Conservation (phyloP, 2,113 vertebrate genomes). For the Labeo catla region DNA sequence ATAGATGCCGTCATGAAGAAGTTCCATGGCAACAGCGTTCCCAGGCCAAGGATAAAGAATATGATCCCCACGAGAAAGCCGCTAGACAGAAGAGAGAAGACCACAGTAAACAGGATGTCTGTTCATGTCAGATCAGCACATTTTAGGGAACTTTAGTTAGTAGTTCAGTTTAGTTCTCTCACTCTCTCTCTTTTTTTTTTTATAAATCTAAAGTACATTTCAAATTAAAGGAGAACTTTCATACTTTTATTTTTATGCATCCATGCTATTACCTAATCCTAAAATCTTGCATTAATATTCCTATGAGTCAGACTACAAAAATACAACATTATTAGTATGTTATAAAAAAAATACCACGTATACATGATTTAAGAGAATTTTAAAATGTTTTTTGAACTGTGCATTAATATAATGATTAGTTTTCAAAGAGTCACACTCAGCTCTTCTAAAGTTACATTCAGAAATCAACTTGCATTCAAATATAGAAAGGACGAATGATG, state of each 20-base stretch:
- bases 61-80: constrained; percentile 76
- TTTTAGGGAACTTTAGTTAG: no score
- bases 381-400: no score
- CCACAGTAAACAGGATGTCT: not conserved
- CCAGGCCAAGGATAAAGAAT: constrained; percentile 88
- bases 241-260: no score
- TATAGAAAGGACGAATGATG: no score
- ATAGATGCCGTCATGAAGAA: constrained; percentile 89
- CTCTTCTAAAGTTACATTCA: not conserved
- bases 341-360: not conserved
- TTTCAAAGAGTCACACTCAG: not conserved
- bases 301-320: not conserved
- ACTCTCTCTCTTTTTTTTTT: no score
- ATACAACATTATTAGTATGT: not conserved
- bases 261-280: no score
- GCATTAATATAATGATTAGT: no score
- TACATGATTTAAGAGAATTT: not conserved
- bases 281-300: not conserved
- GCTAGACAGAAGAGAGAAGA: constrained; percentile 64
- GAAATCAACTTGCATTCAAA: not conserved
- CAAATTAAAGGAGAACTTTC: no score
- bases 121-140: no score
- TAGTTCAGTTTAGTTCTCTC: no score
- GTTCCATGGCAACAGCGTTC: constrained; percentile 90
- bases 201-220: no score